Evolutionary conservation across 1,140 invertebrate genomes (phyloP).

Genomic region (Cheumatopsyche charites): DNA sequence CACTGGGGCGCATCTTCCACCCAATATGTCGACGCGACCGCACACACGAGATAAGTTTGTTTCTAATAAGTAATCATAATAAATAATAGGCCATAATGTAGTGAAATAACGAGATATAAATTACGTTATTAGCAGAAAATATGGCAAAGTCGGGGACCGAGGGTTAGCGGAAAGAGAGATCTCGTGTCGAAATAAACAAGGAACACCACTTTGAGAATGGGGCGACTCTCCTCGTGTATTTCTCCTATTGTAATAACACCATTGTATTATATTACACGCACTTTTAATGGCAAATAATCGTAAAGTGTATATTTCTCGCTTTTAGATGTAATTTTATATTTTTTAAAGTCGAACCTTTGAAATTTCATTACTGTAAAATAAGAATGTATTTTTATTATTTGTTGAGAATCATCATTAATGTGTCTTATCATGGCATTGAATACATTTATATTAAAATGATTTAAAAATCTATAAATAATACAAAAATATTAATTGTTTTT

Average conservation of each 20-base stretch:
- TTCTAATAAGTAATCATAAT: conserved; percentile 47
- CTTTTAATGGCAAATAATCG: no score
- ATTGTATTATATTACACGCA: no score
- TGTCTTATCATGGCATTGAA: no score
- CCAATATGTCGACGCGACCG: conserved; percentile 28
- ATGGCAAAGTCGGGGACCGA: conserved; percentile 35
- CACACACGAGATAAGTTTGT: conserved; percentile 38
- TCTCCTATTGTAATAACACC: conserved; percentile 2
- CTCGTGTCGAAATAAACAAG: conserved; percentile 38
- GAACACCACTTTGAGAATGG: conserved; percentile 9
- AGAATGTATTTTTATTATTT: no score
- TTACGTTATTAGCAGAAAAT: conserved; percentile 48
- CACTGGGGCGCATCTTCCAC: not conserved
- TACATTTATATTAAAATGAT: no score
- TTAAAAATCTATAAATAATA: no score
- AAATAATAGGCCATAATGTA: conserved; percentile 47
- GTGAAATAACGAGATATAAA: conserved; percentile 48
- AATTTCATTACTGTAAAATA: no score
- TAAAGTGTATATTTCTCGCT: no score
- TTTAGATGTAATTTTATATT: no score
- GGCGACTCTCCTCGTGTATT: conserved; percentile 22
- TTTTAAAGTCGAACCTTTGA: no score
- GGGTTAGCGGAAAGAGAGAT: conserved; percentile 35
- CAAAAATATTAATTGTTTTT: no score
- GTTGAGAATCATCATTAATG: no score